phyloP scores from a whole-genome alignment of 2,113 vertebrate species.

The Labeo catla region DNA sequence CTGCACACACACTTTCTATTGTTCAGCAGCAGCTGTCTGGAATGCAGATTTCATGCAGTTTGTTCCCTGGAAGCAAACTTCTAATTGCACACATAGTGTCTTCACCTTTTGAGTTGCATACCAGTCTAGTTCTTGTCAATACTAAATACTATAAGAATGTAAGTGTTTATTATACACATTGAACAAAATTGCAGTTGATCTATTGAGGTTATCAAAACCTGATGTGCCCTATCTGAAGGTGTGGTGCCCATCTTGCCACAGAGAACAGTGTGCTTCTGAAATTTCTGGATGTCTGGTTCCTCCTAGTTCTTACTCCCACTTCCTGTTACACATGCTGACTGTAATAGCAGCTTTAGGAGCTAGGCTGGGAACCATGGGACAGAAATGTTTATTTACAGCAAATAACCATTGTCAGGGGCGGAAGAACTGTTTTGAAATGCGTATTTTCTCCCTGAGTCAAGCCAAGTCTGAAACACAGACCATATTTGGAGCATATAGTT shows the following conservation, averaged over 20 bases:
- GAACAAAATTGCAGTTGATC: not conserved
- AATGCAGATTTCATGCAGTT: constrained; percentile 16
- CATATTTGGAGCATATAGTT: constrained; percentile 33
- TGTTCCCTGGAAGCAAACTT: not conserved
- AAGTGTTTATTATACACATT: not conserved
- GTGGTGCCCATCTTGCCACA: constrained; percentile 29
- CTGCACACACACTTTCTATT: constrained; percentile 50
- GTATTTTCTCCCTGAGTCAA: constrained; percentile 32
- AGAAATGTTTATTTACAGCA: constrained; percentile 58
- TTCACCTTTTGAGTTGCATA: not conserved
- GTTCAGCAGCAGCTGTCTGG: constrained; percentile 40
- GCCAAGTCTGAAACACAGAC: constrained; percentile 9
- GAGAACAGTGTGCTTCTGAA: constrained; percentile 51
- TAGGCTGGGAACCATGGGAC: constrained; percentile 39
- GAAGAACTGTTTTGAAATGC: constrained; percentile 18
- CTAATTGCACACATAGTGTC: not conserved
- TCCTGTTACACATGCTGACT: constrained; percentile 67
- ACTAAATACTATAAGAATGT: not conserved
- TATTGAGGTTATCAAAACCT: constrained; percentile 4
- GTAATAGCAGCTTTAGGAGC: constrained; percentile 40
- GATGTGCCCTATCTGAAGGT: not conserved
- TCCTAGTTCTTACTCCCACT: constrained; percentile 61
- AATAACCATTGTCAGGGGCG: constrained; percentile 45
- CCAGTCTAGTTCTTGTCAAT: not conserved
- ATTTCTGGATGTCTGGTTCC: constrained; percentile 73